Evolutionary conservation across 2,888 invertebrate genomes (phyloP).

Genomic region (Cheilosia vernalis): DNA sequence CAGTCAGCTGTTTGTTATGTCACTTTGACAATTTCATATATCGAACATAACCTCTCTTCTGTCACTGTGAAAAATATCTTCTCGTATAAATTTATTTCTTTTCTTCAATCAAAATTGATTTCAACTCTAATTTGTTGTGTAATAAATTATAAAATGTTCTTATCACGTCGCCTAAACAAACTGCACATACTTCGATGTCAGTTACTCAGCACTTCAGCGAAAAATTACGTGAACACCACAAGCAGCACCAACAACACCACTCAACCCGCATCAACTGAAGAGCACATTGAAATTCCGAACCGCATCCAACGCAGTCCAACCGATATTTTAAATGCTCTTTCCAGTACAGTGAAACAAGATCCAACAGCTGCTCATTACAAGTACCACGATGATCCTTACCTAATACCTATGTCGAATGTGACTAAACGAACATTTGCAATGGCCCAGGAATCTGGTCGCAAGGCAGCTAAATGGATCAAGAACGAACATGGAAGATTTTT

Average conservation of each 20-base stretch:
- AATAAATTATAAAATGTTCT: constrained; percentile 60
- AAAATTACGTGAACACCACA: constrained; percentile 44
- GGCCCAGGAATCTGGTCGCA: constrained; percentile 93
- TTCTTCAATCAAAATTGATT: not conserved
- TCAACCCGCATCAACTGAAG: constrained; percentile 65
- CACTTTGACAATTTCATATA: constrained; percentile 38
- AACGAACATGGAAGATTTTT: constrained; percentile 83
- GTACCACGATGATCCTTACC: constrained; percentile 95
- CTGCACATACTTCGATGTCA: constrained; percentile 35
- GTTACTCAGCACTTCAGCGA: constrained; percentile 40
- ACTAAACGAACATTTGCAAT: constrained; percentile 89
- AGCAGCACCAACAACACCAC: constrained; percentile 27
- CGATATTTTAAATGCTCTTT: constrained; percentile 91
- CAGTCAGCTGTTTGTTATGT: constrained; percentile 51
- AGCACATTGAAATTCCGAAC: constrained; percentile 86
- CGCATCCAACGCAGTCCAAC: constrained; percentile 91
- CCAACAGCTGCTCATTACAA: constrained; percentile 94
- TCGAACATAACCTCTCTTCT: constrained; percentile 15
- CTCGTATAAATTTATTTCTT: not conserved
- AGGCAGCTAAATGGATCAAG: constrained; percentile 93
- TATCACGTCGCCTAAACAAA: constrained; percentile 46
- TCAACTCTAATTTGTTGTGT: not conserved
- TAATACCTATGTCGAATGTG: constrained; percentile 90
- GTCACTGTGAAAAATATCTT: constrained; percentile 22
- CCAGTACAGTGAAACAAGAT: constrained; percentile 91